Percentiles rank a stretch among this genome's conserved stretches.
Conservation (phyloP, 2,113 vertebrate genomes). For the Aptenodytes forsteri region DNA sequence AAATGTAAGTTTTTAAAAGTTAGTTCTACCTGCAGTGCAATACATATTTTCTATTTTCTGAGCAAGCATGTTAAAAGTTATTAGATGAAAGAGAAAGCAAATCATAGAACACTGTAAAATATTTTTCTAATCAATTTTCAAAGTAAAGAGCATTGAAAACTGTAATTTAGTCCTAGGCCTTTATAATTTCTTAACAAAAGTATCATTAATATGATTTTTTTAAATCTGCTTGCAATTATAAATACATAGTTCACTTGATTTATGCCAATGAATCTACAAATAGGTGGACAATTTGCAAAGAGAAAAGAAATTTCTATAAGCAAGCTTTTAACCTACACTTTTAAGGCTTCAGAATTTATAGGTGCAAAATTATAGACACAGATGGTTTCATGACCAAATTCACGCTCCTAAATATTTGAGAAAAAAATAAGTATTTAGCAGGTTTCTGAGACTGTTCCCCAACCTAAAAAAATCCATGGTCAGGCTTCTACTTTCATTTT, state of each 20-base stretch:
- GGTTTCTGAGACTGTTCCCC: not conserved
- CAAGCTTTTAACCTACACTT: not conserved
- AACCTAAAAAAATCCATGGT: rapidly evolving
- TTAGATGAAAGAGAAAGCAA: not conserved
- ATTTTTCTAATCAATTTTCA: not conserved
- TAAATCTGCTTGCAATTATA: not conserved
- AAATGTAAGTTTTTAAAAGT: not conserved
- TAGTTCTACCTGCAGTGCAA: not conserved
- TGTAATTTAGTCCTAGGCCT: not conserved
- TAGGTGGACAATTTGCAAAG: not conserved
- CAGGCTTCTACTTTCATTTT: not conserved
- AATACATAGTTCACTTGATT: not conserved
- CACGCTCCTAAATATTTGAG: rapidly evolving
- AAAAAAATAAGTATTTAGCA: not conserved
- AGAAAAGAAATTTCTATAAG: not conserved
- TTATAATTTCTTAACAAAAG: not conserved
- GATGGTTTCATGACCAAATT: not conserved
- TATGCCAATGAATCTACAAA: not conserved
- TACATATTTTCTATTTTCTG: not conserved
- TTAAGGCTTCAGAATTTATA: not conserved
- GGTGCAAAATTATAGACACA: not conserved
- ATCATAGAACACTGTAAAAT: not conserved
- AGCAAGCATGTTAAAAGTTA: not conserved
- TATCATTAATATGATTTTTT: not conserved
- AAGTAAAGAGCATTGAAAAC: not conserved